Base-by-base conservation (phyloP, 2,888 invertebrate species). In the Byasa hedistus region DNA sequence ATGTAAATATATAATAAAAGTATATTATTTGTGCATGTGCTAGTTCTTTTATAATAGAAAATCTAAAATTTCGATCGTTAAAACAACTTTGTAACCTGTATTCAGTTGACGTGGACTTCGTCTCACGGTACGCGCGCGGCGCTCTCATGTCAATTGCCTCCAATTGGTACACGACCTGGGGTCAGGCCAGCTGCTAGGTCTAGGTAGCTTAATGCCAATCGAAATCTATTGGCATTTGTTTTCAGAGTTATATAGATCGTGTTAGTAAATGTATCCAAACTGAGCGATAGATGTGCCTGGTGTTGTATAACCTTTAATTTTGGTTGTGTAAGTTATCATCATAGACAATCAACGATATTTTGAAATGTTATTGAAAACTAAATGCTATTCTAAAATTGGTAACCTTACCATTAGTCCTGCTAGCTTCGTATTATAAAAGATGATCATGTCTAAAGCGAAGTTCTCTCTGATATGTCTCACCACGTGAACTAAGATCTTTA, bases 141-240 rank as follows among this genome's bases (percentile, higher is more conserved):
- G 72, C 73, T 76, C 77, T 71, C 77, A 77, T 74, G 79, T 69
- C 82, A 85, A 84, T 85, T 85, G 83, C 69, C 68, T 72, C 68
- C 81, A 84, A 86, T 86, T 83, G 80, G 68, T 68, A 67, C 69
- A 70, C 74, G 77, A 77, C 80, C 76, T 76, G 70, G 75, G 81
- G 83, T 82, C 82, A 76, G 71, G 72, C 73, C 73, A 57, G 65
- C 72, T 70, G 68, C 66, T 68, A 60, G 60, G 56, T 67, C 63
- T 67, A 67, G 67, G 67, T 57, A 67, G 63, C 64, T 66, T 61
- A 61, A 70, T 74, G 70, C 69, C 68, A 68, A 68, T 71, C 68
- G 69, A 57, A 61, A 32, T 69, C 69, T 66, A 69, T 48, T 57
- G 62, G 51, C 66, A 59, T 67, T 67, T 65, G 60, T 64, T 65